Base-by-base conservation (phyloP, 1,140 invertebrate species). In the Drosophila tristis region DNA sequence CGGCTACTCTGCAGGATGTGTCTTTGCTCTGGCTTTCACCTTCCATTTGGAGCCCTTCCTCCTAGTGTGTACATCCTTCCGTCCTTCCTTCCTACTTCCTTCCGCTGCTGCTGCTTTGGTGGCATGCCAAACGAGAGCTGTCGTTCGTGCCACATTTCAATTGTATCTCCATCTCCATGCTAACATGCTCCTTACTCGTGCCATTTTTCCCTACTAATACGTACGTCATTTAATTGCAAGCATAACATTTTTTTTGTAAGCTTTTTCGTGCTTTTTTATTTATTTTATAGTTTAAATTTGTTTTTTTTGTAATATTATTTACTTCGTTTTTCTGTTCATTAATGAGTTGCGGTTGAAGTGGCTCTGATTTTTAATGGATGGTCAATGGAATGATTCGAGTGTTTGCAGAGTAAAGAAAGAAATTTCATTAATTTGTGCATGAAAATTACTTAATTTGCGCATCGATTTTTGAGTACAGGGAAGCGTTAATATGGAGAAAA, bases 1-100 rank as follows among this genome's bases (percentile, higher is more conserved):
- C 68, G 75, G 67, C 65, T 70, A 58, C 67, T 58, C 65, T 16
- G n/a, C 44, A 23, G 64, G 44, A 57, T 57, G 53, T 57, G 31
- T 70, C 35, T 68, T 70, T 4, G 8, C 31, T 3, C 31, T 59
- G 63, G 48, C 75, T 54, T 51, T 31, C 42, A 54, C 66, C 45
- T 70, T 73, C 44, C 47, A 60, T 53, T 31, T 9, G 31, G 31
- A 8, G 31, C 8, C 31, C 31, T 3, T 25, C 26, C 15, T 44
- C 25, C 25, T 13, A 8, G 16, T 31, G 45, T 20, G 44, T 26
- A 43, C 62, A 25, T 58, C 57, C 66, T 48, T 73, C 68, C 71
- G 47, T 47, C 48, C 23, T 62, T 25, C 23, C 35, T 23, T 45
- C 25, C 26, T 60, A 9, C 15, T 43, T 15, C 7, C 29, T 2